Conservation (phyloP, 2,888 invertebrate species). For the Dioctria linearis region DNA sequence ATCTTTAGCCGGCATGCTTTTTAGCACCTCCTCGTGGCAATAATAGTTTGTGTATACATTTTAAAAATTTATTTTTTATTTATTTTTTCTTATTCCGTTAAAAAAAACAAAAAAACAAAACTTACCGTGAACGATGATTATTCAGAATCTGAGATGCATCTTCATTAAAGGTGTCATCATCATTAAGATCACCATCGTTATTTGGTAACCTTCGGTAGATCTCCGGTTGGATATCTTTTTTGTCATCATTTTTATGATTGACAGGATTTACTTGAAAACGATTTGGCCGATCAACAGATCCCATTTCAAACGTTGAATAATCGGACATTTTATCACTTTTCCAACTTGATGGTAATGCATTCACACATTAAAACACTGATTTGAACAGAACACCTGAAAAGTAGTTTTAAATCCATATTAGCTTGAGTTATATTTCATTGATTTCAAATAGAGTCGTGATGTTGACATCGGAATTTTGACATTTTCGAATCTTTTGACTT, state of each 20-base stretch:
- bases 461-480: not conserved
- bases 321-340: slow-evolving; percentile 66
- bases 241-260: slow-evolving; percentile 66
- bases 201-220: slow-evolving; percentile 68
- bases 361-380: slow-evolving; percentile 24
- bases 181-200: slow-evolving; percentile 66
- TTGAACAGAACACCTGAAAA: slow-evolving; percentile 29
- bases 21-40: no score
- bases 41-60: no score
- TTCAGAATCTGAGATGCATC: slow-evolving; percentile 67
- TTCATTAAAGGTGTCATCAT: slow-evolving; percentile 69
- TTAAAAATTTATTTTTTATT: not conserved
- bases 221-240: slow-evolving; percentile 64
- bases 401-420: not conserved
- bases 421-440: not conserved
- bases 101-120: slow-evolving; percentile 4
- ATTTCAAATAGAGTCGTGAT: not conserved
- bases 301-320: slow-evolving; percentile 68
- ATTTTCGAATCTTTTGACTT: not conserved
- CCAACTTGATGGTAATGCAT: not conserved
- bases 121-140: slow-evolving; percentile 66
- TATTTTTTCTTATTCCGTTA: not conserved
- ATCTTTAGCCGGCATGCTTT: no score
- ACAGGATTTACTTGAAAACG: slow-evolving; percentile 72
- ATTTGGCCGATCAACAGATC: slow-evolving; percentile 69